These are phyloP conservation scores for Sprattus sprattus DNA, from an alignment of 2,113 vertebrate species.

Conservation along the genomic window DNA sequence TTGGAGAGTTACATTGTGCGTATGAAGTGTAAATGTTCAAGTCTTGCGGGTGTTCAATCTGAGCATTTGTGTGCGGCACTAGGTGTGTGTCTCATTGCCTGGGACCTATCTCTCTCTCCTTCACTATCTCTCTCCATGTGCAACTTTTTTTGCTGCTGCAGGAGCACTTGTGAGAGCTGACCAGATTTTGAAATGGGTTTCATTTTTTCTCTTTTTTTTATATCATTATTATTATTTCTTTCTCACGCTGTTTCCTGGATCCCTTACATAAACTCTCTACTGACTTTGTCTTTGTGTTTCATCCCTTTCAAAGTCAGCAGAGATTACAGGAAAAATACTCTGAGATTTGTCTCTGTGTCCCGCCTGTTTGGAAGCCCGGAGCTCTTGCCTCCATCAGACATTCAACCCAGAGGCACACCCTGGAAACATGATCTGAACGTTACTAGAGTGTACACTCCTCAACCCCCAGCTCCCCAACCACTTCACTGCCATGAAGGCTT, in stretches of 20 bases:
- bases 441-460: neutral
- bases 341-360: slow-evolving; percentile 9
- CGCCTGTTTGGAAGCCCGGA: neutral
- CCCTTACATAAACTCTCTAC: slow-evolving; percentile 10
- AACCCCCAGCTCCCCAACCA: neutral
- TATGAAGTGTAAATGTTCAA: neutral
- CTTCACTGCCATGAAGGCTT: neutral
- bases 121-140: slow-evolving; percentile 1
- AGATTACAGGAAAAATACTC: neutral
- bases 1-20: no score
- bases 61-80: neutral
- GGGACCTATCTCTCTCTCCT: neutral
- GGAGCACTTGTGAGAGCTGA: slow-evolving; percentile 6
- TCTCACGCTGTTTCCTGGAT: neutral
- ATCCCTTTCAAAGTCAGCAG: neutral
- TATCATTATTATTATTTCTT: slow-evolving; percentile 43
- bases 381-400: neutral
- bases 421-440: neutral
- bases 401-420: neutral
- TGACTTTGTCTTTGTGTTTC: slow-evolving; percentile 12
- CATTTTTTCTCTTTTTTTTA: slow-evolving; percentile 37
- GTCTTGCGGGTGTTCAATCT: neutral
- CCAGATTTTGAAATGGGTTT: slow-evolving; percentile 29
- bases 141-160: slow-evolving; percentile 16
- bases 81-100: slow-evolving; percentile 3